Evolutionary conservation across 2,113 vertebrate species (phyloP), one percentile per base, ranked within the genome.

Genomic region (Vidua chalybeata): DNA sequence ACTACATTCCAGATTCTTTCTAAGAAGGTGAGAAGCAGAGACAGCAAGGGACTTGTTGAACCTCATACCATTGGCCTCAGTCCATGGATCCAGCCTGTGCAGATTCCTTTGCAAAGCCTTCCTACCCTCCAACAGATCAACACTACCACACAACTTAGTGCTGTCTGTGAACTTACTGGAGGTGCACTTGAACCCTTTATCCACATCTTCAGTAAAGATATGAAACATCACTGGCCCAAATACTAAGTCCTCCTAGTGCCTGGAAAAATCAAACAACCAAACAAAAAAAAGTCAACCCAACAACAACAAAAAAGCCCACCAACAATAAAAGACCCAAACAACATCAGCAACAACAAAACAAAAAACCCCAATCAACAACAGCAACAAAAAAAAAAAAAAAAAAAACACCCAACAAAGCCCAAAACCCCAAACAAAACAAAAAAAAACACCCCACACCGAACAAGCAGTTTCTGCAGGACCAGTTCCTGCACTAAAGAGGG

Each of bases 371-470:
- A 48, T 5, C 5, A 43, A 26, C 22, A 56, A 20, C 18, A 64
- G 15, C 19, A 27, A 28, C 4, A 6, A 22, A 24, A 51, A 33
- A 37, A 7, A 5, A 27, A 28, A 3, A 6, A 22, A 24, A 51
- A 33, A 37, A 7, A 5, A 28, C 33, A 3, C 10, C 27, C 21
- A 10, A 24, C 17, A 54, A 56, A 76, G 17, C 4, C 55, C 20
- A 14, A 56, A n/a, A n/a, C 21, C 55, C 6, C 13, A 23, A n/a
- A 23, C 21, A n/a, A 46, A 84, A 19, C 3, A 30, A 78, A 75
- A 8, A 37, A 56, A 35, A 0, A 3, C 20, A 30, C 2, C 8
- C 7, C 6, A 13, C 6, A 46, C 3, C 1, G 10, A 64, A 26
- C 2, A 79, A 56, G 3, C 4, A 45, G 3, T 71, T 93, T 72